phyloP scores from a whole-genome alignment of 2,113 vertebrate species.

The Apeltes quadracus region DNA sequence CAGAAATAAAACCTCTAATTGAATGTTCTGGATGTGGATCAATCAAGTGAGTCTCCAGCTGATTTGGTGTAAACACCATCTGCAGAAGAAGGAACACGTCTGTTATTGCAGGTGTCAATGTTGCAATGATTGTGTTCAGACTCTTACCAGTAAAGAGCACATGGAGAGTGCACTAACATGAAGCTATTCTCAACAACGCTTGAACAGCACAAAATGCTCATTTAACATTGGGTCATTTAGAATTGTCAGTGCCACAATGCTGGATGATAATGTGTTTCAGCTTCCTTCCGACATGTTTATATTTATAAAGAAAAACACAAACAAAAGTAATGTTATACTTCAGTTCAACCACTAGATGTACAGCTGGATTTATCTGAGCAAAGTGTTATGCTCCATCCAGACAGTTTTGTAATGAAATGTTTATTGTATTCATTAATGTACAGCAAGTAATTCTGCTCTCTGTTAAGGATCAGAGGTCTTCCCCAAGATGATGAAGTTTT shows the following conservation, averaged over 20 bases:
- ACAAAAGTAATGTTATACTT: not conserved
- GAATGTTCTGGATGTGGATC: not conserved
- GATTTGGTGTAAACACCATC: conserved; percentile 11
- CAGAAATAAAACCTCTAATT: not conserved
- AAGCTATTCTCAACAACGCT: no score
- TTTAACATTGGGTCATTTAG: not conserved
- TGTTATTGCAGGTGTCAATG: conserved; percentile 22
- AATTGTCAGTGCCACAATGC: not conserved
- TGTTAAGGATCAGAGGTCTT: conserved; percentile 23
- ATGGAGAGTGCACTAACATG: not conserved
- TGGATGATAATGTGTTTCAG: not conserved
- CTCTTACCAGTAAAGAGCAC: not conserved
- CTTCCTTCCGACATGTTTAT: not conserved
- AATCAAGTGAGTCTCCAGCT: not conserved
- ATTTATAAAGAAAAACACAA: not conserved
- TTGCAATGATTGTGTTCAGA: not conserved
- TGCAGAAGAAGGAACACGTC: not conserved
- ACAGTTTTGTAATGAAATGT: not conserved
- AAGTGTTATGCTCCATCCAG: not conserved
- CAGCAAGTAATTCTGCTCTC: not conserved
- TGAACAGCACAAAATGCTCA: not conserved
- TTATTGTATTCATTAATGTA: not conserved
- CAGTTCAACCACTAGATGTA: conserved; percentile 22
- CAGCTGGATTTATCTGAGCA: not conserved
- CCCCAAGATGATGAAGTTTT: conserved; percentile 23